phyloP scores from a whole-genome alignment of 2,797 vertebrate species.

The Triplophysa bombifrons region DNA sequence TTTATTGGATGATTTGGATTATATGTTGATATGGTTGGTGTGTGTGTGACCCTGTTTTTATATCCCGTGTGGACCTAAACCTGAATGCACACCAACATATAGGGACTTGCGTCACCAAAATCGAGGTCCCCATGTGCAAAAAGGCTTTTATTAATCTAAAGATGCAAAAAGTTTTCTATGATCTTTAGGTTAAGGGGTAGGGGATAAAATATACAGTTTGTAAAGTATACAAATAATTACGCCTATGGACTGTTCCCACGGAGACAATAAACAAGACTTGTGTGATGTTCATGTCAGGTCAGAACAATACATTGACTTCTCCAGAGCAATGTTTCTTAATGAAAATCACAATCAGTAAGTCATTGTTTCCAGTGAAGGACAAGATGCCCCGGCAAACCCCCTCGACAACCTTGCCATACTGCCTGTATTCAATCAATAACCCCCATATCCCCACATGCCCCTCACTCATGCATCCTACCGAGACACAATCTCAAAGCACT shows the following conservation, averaged over 20 bases:
- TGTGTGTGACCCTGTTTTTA: background rate
- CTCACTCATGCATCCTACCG: background rate
- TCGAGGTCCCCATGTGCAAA: too few relatives aligned
- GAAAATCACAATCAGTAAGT: background rate
- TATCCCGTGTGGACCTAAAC: too few relatives aligned
- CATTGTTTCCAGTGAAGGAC: slow-evolving; percentile 27
- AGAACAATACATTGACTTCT: background rate
- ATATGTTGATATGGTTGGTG: background rate
- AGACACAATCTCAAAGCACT: background rate
- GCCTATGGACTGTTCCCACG: too few relatives aligned
- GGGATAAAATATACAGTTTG: too few relatives aligned
- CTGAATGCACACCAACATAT: too few relatives aligned
- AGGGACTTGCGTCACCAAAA: too few relatives aligned
- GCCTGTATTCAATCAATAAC: slow-evolving; percentile 32
- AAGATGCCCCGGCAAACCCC: background rate
- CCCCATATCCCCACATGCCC: background rate
- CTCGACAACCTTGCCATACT: background rate
- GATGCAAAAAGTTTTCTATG: too few relatives aligned
- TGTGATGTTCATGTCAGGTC: background rate
- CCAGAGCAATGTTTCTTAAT: slow-evolving; percentile 13
- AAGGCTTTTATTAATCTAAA: too few relatives aligned
- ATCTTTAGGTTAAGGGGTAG: too few relatives aligned
- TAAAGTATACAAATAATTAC: too few relatives aligned
- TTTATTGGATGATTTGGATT: background rate
- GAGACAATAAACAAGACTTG: too few relatives aligned